Evolutionary conservation across 2,113 vertebrate species (phyloP), one percentile per base, ranked within the genome.

Genomic region (Pavo muticus): DNA sequence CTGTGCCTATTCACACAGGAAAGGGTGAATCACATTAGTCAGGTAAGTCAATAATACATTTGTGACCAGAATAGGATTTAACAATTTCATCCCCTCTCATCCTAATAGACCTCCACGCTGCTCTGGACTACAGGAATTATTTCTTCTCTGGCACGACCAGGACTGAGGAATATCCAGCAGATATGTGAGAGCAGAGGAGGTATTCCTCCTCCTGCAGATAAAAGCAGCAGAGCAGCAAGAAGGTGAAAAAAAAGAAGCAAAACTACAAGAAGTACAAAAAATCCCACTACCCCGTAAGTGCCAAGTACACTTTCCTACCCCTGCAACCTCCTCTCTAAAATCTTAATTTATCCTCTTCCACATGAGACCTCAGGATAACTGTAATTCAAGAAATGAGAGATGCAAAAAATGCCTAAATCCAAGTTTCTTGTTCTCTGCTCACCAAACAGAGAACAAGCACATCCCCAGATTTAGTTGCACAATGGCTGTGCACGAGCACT

Each of bases 261-360:
- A 24, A 57, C 8, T 47, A 37, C 35, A 35, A 35, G 35, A 35
- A 35, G 11, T 32, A 61, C 9, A 79, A 45, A 80, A 85, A 80
- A 19, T 57, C 1, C 6, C 9, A 7, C 11, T 42, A 6, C 16
- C 29, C 10, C 2, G 0, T 13, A 80, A 81, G 29, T 71, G 10
- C 11, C 40, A 77, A 70, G 10, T 2, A 13, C 9, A 5, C 56
- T 88, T 90, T 40, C 24, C 17, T 57, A 79, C 48, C 39, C 65
- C 67, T 56, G 20, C 87, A 78, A 44, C 3, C 2, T 60, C 45
- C 8, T 30, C 23, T 82, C 35, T 57, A 17, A 70, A 61, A 54
- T 24, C 17, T 47, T 73, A 14, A 0, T 39, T 8, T 65, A 17
- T 72, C 7, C 2, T 74, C 7, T 56, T 85, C 45, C 76, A 9